phyloP scores from a whole-genome alignment of 2,113 vertebrate genomes.

The Salvelinus sp. region DNA sequence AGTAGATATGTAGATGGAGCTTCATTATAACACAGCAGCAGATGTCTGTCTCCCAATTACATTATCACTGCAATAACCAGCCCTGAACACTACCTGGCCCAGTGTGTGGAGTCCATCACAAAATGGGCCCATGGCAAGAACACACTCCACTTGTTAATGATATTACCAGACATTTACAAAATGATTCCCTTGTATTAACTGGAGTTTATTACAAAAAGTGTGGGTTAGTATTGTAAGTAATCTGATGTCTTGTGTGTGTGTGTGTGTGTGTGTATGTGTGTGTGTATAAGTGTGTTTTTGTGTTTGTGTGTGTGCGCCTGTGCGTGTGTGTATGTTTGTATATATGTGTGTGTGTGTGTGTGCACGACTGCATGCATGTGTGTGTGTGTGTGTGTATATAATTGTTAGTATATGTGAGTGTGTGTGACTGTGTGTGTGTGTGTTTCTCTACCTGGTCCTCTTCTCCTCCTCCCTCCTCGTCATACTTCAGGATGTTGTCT shows the following conservation, averaged over 20 bases:
- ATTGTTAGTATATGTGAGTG: conserved; percentile 10
- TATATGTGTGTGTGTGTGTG: conserved; percentile 39
- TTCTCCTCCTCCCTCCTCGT: conserved; percentile 97
- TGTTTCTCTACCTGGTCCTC: conserved; percentile 88
- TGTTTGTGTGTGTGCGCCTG: conserved; percentile 35
- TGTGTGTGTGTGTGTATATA: background rate
- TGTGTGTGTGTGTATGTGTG: background rate
- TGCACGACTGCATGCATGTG: conserved; percentile 15
- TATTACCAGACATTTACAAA: conserved; percentile 50
- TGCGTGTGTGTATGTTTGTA: background rate
- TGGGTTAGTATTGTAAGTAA: too few species aligned
- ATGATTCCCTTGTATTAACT: conserved; percentile 62
- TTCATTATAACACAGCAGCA: conserved; percentile 61
- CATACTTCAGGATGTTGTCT: conserved; percentile 96
- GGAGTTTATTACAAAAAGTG: conserved; percentile 64
- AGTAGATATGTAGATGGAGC: conserved; percentile 63
- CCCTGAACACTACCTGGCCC: conserved; percentile 49
- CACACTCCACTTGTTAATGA: conserved; percentile 48
- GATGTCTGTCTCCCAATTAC: conserved; percentile 68
- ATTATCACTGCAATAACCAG: conserved; percentile 69
- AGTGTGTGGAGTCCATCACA: background rate
- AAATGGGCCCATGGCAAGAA: conserved; percentile 33
- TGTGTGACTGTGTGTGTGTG: conserved; percentile 22
- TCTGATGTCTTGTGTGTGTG: too few species aligned
- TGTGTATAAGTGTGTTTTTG: background rate